phyloP scores from a whole-genome alignment of 1,140 invertebrate species.

The Drosophila dunni region DNA sequence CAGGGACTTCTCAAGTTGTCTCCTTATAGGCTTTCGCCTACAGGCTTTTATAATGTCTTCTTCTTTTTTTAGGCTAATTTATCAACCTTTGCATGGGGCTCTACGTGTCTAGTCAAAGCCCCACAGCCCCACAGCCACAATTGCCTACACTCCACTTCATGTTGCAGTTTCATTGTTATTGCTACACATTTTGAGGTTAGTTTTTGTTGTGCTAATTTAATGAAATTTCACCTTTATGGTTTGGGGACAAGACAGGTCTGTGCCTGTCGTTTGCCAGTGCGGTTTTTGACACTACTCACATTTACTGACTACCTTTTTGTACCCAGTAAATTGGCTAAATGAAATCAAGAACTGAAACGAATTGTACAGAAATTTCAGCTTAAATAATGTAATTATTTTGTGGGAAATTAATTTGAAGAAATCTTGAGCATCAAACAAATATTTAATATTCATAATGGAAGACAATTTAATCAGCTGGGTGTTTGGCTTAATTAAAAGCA shows the following conservation, averaged over 20 bases:
- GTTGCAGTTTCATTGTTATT: conserved; percentile 59
- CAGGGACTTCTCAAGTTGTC: no score
- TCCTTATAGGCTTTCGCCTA: no score
- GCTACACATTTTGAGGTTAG: conserved; percentile 62
- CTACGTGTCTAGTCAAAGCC: conserved; percentile 48
- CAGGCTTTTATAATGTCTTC: no score
- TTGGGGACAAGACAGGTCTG: conserved; percentile 1
- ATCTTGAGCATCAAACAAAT: no score
- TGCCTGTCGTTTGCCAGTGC: background rate
- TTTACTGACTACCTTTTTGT: background rate
- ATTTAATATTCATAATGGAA: no score
- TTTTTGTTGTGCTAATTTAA: conserved; percentile 69
- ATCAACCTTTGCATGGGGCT: conserved; percentile 57
- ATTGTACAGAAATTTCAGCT: no score
- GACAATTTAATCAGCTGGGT: no score
- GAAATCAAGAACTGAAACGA: background rate
- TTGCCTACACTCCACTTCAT: conserved; percentile 43
- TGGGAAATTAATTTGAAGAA: no score
- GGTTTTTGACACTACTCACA: conserved; percentile 8
- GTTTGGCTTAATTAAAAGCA: no score
- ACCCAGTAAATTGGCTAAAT: background rate
- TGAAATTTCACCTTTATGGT: conserved; percentile 63
- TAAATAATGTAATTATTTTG: no score
- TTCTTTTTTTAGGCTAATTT: conserved; percentile 53
- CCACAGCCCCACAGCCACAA: conserved; percentile 8